Evolutionary conservation across 2,797 vertebrate species (phyloP), one percentile per base, ranked within the genome.

Genomic region (Tarsius wallacei): DNA sequence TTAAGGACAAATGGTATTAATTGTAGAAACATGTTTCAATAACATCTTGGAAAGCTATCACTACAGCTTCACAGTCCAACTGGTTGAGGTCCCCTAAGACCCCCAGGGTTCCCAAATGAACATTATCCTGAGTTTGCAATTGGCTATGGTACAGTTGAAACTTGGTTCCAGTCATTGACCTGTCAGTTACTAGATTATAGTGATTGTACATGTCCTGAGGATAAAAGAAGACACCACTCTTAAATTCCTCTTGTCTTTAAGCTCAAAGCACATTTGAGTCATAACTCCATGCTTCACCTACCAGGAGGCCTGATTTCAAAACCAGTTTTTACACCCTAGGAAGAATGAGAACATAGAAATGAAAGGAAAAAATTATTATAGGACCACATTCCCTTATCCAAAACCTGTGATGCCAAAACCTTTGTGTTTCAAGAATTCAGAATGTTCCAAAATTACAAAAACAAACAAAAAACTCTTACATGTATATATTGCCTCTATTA

Each of bases 1-100:
- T 63, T 64, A 93, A 94, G 36, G 51, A 89, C 55, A 68, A 78
- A 53, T 78, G 93, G 71, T 93, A 82, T 78, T 85, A 66, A 90
- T 86, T 96, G 94, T 2, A 82, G 36, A 94, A 96, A n/a, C 57
- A 77, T 3, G 16, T 71, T 77, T 93, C 36, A 64, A 31, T 31
- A 78, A 31, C n/a, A 78, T 49, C 61, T 93, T 70, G 73, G 26
- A 93, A 96, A 5, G 19, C 77, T 71, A 81, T 71, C 47, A 14
- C 42, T 78, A 4, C 21, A 15, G 26, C 47, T 87, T 84, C 8
- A 78, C 7, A 90, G 49, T 63, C 51, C 31, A 93, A 73, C 26
- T n/a, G 49, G 47, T 90, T 86, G 90, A 59, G 24, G 24, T 71
- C 49, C 90, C 76, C 51, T 2, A 80, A 42, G 61, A 87, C 51